A percentile compares a stretch with the other conserved stretches of the same genome.
Conservation (phyloP, 1,140 invertebrate genomes). For the Phymastichus coffea region DNA sequence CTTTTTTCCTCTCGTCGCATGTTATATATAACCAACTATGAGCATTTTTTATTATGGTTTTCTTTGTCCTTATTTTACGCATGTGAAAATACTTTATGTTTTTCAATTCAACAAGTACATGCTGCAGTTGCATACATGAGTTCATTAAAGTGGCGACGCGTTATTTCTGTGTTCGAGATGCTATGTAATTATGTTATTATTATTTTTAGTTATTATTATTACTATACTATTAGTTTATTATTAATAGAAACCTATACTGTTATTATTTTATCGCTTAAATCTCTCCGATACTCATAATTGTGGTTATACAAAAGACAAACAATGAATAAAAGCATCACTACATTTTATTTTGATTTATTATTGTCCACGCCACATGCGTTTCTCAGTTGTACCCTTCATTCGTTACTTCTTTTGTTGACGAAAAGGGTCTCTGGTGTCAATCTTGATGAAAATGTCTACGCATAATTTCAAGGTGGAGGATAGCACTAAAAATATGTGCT, state of each 20-base stretch:
- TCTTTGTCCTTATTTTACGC: no score
- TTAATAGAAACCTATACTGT: conserved; percentile 19
- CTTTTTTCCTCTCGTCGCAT: not conserved
- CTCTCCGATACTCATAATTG: conserved; percentile 34
- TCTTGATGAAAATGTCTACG: no score
- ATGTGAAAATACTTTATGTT: conserved; percentile 1
- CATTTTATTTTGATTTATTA: conserved; percentile 43
- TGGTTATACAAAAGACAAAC: no score
- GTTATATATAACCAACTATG: no score
- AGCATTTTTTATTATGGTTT: no score
- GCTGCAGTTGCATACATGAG: not conserved
- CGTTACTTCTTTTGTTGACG: no score
- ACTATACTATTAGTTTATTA: conserved; percentile 23
- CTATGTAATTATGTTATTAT: conserved; percentile 29
- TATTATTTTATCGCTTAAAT: conserved; percentile 27
- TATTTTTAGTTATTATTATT: conserved; percentile 33
- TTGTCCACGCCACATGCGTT: no score
- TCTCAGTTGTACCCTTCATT: no score
- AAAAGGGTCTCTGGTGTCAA: no score
- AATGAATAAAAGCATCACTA: conserved; percentile 44
- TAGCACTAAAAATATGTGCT: no score
- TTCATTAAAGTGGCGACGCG: not conserved
- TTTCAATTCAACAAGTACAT: conserved; percentile 12
- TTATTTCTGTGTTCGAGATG: conserved; percentile 23
- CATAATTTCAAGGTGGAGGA: no score